These are phyloP conservation scores for Stichopus chloronotus DNA, from an alignment of 35 echinoderm and acorn worm species.

Conservation along the genomic window DNA sequence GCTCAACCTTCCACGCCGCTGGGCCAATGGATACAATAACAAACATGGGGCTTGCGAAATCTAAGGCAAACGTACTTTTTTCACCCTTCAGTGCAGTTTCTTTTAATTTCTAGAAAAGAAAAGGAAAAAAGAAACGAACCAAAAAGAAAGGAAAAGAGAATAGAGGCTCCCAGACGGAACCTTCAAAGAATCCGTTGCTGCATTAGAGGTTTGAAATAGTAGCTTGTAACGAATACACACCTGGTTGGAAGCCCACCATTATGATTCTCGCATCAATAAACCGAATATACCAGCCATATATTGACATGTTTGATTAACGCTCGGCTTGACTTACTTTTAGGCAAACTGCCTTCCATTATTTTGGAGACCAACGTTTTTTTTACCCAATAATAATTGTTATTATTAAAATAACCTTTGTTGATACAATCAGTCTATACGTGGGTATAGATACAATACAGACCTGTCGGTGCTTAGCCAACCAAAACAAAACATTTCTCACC, in stretches of 20 bases:
- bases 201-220: conserved; percentile 26
- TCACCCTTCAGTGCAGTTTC: background rate
- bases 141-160: background rate
- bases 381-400: too few species aligned
- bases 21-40: conserved; percentile 48
- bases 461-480: too few species aligned
- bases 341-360: conserved; percentile 29
- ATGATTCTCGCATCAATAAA: conserved; percentile 5
- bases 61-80: conserved; percentile 42
- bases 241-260: conserved; percentile 12
- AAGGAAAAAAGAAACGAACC: too few species aligned
- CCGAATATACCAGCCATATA: background rate
- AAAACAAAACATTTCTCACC: background rate
- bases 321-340: conserved; percentile 1
- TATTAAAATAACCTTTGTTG: too few species aligned
- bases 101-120: background rate
- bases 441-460: too few species aligned
- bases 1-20: conserved; percentile 3
- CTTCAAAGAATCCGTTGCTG: background rate
- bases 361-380: background rate
- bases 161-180: background rate
- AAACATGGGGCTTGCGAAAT: background rate
- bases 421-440: too few species aligned
- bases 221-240: background rate
- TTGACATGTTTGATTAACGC: conserved; percentile 31